phyloP scores from a whole-genome alignment of 2,113 vertebrate genomes.

The Protobothrops mucrosquamatus region DNA sequence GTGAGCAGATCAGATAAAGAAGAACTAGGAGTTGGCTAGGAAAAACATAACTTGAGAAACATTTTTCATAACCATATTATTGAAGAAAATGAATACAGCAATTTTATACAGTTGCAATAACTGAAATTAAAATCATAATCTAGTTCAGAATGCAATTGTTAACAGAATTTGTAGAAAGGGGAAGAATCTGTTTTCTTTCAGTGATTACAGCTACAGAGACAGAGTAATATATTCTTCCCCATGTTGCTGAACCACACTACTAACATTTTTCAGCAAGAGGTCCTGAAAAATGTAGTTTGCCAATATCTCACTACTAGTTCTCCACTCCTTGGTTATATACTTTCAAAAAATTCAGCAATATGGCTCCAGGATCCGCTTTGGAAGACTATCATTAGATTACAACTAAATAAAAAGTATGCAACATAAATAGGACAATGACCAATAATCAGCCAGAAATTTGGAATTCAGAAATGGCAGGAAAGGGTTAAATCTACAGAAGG shows the following conservation, averaged over 20 bases:
- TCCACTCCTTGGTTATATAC: not conserved
- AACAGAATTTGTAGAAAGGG: not conserved
- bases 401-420: not conserved
- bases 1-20: not conserved
- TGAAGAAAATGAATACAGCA: not conserved
- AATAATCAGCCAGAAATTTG: not conserved
- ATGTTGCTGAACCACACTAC: not conserved
- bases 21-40: not conserved
- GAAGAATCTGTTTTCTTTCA: not conserved
- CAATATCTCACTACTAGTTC: not conserved
- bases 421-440: not conserved
- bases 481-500: not conserved
- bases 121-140: not conserved
- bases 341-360: not conserved
- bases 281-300: not conserved
- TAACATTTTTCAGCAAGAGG: not conserved
- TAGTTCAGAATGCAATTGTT: not conserved
- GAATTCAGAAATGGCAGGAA: not conserved
- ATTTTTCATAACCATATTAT: not conserved
- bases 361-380: not conserved
- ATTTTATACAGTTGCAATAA: not conserved
- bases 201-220: not conserved
- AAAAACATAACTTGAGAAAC: not conserved
- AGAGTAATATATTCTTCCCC: not conserved
- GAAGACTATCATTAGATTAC: not conserved